phyloP scores from a whole-genome alignment of 2,797 vertebrate species.

The Cossypha niveicapilla region DNA sequence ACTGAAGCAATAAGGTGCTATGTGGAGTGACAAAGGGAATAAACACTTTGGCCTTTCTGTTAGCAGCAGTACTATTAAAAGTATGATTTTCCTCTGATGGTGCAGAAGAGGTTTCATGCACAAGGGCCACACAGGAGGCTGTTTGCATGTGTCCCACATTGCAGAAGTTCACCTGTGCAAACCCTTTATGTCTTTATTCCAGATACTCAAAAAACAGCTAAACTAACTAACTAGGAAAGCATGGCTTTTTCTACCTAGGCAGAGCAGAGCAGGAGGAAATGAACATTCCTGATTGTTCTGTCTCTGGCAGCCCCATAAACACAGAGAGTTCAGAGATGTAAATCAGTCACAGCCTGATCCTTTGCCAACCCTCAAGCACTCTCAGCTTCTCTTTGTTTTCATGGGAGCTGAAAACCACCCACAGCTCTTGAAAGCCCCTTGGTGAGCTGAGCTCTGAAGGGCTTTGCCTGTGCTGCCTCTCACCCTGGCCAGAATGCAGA shows the following conservation, averaged over 20 bases:
- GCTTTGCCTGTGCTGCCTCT: background rate
- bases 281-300: background rate
- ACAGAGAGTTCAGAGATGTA: background rate
- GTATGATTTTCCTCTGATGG: background rate
- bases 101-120: background rate
- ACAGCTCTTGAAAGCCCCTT: background rate
- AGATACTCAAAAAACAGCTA: background rate
- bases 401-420: background rate
- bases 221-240: background rate
- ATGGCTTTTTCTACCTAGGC: background rate
- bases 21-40: background rate
- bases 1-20: background rate
- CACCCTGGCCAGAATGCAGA: accelerated
- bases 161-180: background rate
- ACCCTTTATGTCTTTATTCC: background rate
- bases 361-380: background rate
- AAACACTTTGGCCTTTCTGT: background rate
- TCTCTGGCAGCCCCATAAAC: background rate
- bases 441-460: background rate
- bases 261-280: background rate
- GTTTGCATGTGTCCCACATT: background rate
- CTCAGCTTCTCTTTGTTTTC: background rate
- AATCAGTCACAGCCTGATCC: background rate
- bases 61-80: background rate
- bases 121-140: background rate